Base-by-base conservation (phyloP, 1,140 invertebrate genomes). In the Bombus superbus region DNA sequence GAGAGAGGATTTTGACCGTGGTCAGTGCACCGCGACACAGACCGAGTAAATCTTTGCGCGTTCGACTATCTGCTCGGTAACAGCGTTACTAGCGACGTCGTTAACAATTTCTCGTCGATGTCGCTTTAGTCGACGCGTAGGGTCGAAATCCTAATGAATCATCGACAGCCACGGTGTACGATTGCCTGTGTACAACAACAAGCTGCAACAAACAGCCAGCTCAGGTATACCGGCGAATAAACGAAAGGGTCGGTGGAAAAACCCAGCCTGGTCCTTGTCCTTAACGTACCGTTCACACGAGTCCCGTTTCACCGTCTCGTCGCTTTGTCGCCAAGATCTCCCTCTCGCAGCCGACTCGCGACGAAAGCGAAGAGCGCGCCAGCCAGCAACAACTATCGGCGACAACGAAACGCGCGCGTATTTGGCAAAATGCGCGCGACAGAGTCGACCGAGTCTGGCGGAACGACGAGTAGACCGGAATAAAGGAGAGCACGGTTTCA, bases 41-140 rank as follows among this genome's bases (percentile, higher is more conserved):
- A 53, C 1, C 6, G 18, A 8, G 5, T 6, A 53, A 22, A 8
- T 18, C 22, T 53, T 22, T 2, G 18, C 18, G 8, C 22, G 22
- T 53, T 53, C 18, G 5, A 22, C 6, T 22, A 1, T 0, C 5
- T 8, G 0, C 0, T 6, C 6, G 47, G 1, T 2, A 53, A 53
- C 6, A 22, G 2, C 5, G 1, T 8, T 2, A 22, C 6, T 53
- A 22, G 0, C 0, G 18, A 5, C 1, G 0, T 6, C 22, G 0
- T 18, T 0, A 6, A 18, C 0, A 0, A 4, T 1, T 8, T 53
- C 0, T 53, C 0, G 18, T 1, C 5, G 1, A 2, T 8, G 2
- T 53, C 6, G 5, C 0, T 22, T 53, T 2, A 2, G 6, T 53
- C 0, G 1, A 22, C 18, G 6, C 18, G 6, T 8, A 8, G 0